Evolutionary conservation across 2,888 invertebrate genomes (phyloP).

Genomic region (Rhamphomyia laevipes): DNA sequence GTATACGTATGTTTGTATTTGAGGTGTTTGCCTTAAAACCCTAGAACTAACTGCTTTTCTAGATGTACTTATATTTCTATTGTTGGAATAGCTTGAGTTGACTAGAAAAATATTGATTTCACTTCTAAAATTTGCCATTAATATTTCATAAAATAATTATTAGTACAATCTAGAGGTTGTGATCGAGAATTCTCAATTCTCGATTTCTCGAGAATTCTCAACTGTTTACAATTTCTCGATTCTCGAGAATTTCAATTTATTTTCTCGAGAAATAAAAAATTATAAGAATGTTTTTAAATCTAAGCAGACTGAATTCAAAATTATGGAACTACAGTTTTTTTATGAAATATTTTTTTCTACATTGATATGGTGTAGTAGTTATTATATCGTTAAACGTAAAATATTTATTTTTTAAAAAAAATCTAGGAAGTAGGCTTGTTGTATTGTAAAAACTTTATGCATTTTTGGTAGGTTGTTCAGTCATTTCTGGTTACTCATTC

Average conservation of each 20-base stretch:
- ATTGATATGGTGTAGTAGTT: neutral
- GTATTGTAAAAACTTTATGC: neutral
- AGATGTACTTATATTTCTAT: too few species aligned
- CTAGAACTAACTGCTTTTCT: too few species aligned
- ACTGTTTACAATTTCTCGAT: neutral
- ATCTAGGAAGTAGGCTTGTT: neutral
- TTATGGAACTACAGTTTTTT: neutral
- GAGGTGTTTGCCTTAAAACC: too few species aligned
- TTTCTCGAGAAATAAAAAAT: neutral
- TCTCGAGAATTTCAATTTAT: neutral
- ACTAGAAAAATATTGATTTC: too few species aligned
- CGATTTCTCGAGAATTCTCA: neutral
- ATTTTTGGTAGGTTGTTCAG: neutral
- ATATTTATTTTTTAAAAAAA: neutral
- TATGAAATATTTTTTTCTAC: neutral
- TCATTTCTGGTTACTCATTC: neutral
- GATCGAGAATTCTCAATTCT: neutral
- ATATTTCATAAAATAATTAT: too few species aligned
- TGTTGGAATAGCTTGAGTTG: too few species aligned
- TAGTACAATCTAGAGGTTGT: neutral
- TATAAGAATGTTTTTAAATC: neutral
- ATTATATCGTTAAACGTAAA: neutral
- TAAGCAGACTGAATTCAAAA: neutral
- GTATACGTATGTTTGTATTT: too few species aligned
- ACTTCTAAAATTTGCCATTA: too few species aligned